phyloP scores from a whole-genome alignment of 2,113 vertebrate species.

The Anser cygnoides region DNA sequence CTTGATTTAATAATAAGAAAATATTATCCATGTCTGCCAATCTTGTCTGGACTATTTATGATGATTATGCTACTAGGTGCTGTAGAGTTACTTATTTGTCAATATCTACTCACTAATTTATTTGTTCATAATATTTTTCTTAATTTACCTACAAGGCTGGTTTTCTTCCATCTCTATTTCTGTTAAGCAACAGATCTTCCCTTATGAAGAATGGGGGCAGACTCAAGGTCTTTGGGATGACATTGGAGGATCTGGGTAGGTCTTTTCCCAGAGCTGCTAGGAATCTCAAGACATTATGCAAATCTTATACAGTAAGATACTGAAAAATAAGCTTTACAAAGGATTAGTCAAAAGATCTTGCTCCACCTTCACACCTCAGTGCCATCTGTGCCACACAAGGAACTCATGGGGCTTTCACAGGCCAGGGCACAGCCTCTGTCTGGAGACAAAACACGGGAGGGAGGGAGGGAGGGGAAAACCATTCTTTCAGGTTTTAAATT shows the following conservation, averaged over 20 bases:
- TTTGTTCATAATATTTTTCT: background rate
- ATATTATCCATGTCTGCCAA: background rate
- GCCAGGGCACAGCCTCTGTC: background rate
- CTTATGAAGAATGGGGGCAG: background rate
- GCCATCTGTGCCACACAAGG: background rate
- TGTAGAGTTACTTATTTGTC: conserved; percentile 37
- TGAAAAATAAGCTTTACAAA: background rate
- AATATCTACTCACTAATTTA: conserved; percentile 27
- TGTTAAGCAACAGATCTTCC: background rate
- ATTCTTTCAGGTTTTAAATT: background rate
- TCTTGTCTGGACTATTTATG: conserved; percentile 32
- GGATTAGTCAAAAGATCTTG: background rate
- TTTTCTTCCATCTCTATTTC: background rate
- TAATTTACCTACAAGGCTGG: background rate
- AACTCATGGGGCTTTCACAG: accelerated
- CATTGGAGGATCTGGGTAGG: background rate
- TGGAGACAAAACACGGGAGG: background rate
- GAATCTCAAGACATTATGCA: background rate
- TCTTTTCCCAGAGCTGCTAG: background rate
- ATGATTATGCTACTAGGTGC: background rate
- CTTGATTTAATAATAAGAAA: conserved; percentile 13
- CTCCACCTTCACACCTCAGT: background rate
- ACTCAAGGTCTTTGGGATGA: background rate
- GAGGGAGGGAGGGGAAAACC: background rate
- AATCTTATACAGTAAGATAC: background rate